phyloP scores from a whole-genome alignment of 2,888 invertebrate genomes.

The Clitarchus hookeri region DNA sequence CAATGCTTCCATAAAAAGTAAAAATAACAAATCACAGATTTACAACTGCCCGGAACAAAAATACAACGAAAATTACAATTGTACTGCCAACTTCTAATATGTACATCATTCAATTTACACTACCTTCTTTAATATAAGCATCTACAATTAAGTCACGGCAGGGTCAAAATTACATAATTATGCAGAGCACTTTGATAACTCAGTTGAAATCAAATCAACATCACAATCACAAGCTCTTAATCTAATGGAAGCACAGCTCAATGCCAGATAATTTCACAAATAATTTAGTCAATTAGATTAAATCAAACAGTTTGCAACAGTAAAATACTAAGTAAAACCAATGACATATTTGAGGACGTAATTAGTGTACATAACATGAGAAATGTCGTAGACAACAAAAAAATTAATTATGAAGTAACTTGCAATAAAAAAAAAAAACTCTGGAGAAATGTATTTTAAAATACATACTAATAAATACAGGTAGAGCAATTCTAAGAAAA shows the following conservation, averaged over 20 bases:
- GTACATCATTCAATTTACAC: not conserved
- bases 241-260: slow-evolving; percentile 42
- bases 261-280: slow-evolving; percentile 20
- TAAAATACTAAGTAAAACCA: not conserved
- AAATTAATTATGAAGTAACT: no score
- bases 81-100: not conserved
- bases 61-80: not conserved
- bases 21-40: slow-evolving; percentile 14
- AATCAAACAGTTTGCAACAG: not conserved
- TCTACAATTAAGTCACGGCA: not conserved
- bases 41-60: not conserved
- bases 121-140: not conserved
- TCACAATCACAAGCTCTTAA: slow-evolving; percentile 36
- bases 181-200: not conserved
- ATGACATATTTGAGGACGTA: not conserved
- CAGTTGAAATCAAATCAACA: not conserved
- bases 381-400: not conserved
- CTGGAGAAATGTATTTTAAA: not conserved
- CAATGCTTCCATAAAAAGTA: slow-evolving; percentile 5
- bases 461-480: not conserved
- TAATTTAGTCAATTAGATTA: not conserved
- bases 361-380: not conserved
- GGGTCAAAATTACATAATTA: not conserved
- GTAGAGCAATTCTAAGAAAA: not conserved
- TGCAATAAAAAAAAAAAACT: not conserved